Evolutionary conservation across 1,140 invertebrate genomes (phyloP), one percentile per base, ranked within the genome.

Genomic region (Lordiphosa mommai): DNA sequence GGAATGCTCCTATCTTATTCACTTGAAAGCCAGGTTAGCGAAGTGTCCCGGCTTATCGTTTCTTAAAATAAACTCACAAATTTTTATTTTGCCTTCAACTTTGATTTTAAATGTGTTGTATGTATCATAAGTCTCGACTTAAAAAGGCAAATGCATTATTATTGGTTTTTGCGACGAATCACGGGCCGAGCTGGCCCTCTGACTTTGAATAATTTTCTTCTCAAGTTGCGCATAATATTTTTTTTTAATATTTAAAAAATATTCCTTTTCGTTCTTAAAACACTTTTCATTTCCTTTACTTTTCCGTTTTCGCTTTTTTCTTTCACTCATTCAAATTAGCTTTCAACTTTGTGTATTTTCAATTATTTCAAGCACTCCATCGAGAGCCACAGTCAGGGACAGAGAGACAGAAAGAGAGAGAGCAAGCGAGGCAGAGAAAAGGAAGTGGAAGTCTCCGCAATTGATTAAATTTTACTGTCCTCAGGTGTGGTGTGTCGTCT

Each of bases 401-500:
- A 16, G 9, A 2, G 17, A 10, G 37, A 40, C 1, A 40, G 16
- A 40, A 5, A 40, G 37, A 40, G 12, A 16, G 13, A 14, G 36
- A 14, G 13, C 14, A 23, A 33, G 29, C 36, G 13, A 17, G 41
- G 46, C 33, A 41, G 6, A 7, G 48, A 13, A 13, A 38, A 55
- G 67, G 47, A 55, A 71, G 55, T 65, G 61, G 50, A 65, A 27
- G 23, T 27, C 23, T 27, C 23, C 61, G 48, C 61, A 82, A 65
- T 82, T 73, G 79, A 82, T 82, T 76, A 76, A 84, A 76, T 72
- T 76, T 82, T 56, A 82, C 72, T 65, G 77, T 55, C 51, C 57
- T 27, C 58, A 82, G 77, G 71, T 76, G 76, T 55, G 40, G 46
- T 44, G 67, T 64, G 58, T 70, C 50, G 50, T 56, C 53, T 65